These are phyloP conservation scores for Actinopyga echinites DNA, from an alignment of 53 echinoderm and acorn worm species.

Conservation along the genomic window DNA sequence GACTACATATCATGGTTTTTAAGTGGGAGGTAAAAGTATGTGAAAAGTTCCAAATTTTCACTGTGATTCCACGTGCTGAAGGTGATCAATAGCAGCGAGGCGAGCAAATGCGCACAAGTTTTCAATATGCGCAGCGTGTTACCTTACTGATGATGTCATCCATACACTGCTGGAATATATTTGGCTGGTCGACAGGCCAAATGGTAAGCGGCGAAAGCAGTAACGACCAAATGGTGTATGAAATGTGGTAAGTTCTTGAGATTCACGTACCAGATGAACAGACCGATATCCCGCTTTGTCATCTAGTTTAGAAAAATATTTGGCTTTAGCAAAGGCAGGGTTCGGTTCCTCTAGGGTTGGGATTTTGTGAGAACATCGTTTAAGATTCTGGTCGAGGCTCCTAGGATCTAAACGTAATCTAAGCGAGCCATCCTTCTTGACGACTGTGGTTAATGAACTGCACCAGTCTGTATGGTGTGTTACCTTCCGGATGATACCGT, in stretches of 20 bases:
- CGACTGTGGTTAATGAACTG: constrained; percentile 50
- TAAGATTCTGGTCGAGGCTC: constrained; percentile 53
- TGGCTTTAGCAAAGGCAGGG: constrained; percentile 53
- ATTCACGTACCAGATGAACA: constrained; percentile 50
- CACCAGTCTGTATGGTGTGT: constrained; percentile 68
- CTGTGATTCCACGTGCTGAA: constrained; percentile 54
- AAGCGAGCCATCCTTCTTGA: constrained; percentile 64
- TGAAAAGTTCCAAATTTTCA: no score
- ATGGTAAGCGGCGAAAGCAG: constrained; percentile 56
- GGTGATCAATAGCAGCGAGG: no score
- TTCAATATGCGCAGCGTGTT: constrained; percentile 62
- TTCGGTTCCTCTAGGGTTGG: constrained; percentile 66
- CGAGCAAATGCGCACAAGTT: no score
- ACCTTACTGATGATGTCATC: constrained; percentile 47
- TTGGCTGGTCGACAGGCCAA: constrained; percentile 36
- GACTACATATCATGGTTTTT: no score
- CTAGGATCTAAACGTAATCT: constrained; percentile 60
- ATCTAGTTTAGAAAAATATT: constrained; percentile 64
- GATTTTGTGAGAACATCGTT: constrained; percentile 60
- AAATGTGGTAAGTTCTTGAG: constrained; percentile 66
- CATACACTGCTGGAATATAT: constrained; percentile 70
- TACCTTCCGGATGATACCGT: constrained; percentile 53
- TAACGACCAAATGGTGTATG: constrained; percentile 66
- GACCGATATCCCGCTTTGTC: constrained; percentile 78
- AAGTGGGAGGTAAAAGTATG: no score